These are phyloP conservation scores for Drosophila peninsularis DNA, from an alignment of 2,888 invertebrate species.

Conservation along the genomic window DNA sequence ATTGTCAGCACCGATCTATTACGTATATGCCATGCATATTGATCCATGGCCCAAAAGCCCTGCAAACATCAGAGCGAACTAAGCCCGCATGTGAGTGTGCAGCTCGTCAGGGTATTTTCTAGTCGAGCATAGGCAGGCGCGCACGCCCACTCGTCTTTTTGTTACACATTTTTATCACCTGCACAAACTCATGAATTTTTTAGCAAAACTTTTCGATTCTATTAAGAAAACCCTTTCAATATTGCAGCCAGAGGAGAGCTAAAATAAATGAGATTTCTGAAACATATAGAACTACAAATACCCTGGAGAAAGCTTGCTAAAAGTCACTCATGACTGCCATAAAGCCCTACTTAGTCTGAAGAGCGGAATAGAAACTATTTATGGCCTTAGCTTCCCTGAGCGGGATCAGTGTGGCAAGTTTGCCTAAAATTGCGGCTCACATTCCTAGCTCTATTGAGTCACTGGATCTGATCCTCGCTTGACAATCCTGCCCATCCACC, in stretches of 20 bases:
- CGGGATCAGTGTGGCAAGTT: no score
- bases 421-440: no score
- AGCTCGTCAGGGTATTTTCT: not conserved
- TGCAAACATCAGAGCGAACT: no score
- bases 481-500: no score
- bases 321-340: no score
- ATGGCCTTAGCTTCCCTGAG: no score
- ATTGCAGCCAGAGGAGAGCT: not conserved
- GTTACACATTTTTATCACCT: conserved; percentile 7
- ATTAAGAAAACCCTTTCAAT: conserved; percentile 3
- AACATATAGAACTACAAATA: not conserved
- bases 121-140: not conserved
- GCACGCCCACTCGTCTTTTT: not conserved
- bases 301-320: not conserved
- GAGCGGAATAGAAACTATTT: no score
- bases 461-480: no score
- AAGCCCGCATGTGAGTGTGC: not conserved
- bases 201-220: conserved; percentile 15
- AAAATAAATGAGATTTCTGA: not conserved
- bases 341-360: no score
- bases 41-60: no score
- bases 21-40: no score
- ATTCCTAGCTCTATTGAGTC: no score
- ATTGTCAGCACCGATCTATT: not conserved
- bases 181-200: conserved; percentile 15